Evolutionary conservation across 2,888 invertebrate genomes (phyloP), one percentile per base, ranked within the genome.

Genomic region (Griposia aprilina): DNA sequence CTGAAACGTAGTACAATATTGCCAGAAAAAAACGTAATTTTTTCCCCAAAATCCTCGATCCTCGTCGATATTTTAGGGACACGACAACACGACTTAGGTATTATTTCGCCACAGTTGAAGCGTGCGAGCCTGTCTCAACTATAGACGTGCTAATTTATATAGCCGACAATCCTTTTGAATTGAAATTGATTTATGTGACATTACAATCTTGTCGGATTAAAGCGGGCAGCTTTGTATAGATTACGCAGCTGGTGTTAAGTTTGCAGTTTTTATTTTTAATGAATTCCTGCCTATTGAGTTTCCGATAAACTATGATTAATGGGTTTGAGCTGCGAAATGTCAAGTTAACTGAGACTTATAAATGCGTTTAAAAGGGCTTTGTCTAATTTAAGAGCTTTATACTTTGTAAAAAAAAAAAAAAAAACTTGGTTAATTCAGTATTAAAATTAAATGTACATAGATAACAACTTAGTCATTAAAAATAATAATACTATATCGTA

Each of bases 101-200:
- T 74, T 80, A 82, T 87, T 89, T 84, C 80, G 59, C 77, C 72
- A 82, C 66, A 55, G n/a, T 75, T 20, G 67, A 84, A 85, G 83
- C 84, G 86, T 87, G 84, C 84, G 72, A 82, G 80, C 67, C 73
- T 84, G 84, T 82, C 85, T n/a, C 68, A 69, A 72, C 70, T 65
- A 86, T 85, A 81, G 71, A 87, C 83, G 80, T 89, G 86, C 84
- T 88, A 91, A 91, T 89, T 91, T 91, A 91, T 89, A 83, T 78
- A 57, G 84, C 83, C 82, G 78, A 81, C 89, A 88, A 89, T 84
- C 81, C 81, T 82, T 89, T 82, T 85, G 87, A 89, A 91, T 89
- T 89, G 81, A 82, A 86, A 88, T 89, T 93, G 92, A 93, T 93
- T 93, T 93, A 92, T 90, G 88, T 81, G 88, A 89, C 90, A 87